Evolutionary conservation across 2,113 vertebrate species (phyloP).

Genomic region (Pitta sordida): DNA sequence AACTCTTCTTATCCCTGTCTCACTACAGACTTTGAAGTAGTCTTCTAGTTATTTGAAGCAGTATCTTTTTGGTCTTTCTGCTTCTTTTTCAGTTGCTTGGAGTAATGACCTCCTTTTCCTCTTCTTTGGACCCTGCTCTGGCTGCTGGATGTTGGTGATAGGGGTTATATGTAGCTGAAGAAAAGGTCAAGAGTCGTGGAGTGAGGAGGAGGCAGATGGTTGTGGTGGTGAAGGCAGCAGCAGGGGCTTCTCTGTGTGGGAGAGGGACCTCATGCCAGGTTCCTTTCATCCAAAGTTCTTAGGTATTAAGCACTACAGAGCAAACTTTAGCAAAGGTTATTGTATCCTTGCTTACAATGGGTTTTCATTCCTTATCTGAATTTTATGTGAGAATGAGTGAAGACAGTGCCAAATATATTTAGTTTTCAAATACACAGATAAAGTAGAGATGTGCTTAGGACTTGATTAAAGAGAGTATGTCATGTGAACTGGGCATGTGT

Average conservation of each 20-base stretch:
- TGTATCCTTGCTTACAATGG: background rate
- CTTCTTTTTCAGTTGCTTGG: background rate
- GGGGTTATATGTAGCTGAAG: background rate
- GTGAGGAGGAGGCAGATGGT: background rate
- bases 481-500: background rate
- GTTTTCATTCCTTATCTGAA: background rate
- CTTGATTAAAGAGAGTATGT: background rate
- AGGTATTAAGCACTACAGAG: background rate
- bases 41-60: background rate
- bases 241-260: background rate
- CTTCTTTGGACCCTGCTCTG: background rate
- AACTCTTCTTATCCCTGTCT: background rate
- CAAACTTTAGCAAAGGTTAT: background rate
- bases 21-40: background rate
- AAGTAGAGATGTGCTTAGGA: background rate
- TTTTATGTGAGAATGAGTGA: background rate
- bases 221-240: background rate
- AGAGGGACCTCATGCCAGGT: background rate
- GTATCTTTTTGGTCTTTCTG: background rate
- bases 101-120: background rate
- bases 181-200: background rate
- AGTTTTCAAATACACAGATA: background rate
- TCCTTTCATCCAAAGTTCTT: background rate
- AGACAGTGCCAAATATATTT: background rate
- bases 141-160: background rate